Percentiles rank a stretch among this genome's conserved stretches.
These are phyloP conservation scores for Aphidius colemani DNA, from an alignment of 2,888 invertebrate species.

Conservation along the genomic window DNA sequence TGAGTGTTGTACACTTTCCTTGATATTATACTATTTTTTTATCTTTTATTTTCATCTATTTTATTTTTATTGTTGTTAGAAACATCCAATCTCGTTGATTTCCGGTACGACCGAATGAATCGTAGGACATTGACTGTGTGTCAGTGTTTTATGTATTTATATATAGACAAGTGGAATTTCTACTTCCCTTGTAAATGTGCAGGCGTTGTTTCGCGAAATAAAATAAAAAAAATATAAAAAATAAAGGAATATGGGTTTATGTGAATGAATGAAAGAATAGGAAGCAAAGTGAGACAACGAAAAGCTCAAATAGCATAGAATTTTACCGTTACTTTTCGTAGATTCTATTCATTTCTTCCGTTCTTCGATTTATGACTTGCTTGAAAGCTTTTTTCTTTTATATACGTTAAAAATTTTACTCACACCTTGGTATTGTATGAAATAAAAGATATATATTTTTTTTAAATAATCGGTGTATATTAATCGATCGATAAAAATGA, in stretches of 20 bases:
- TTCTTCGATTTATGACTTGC: slow-evolving; percentile 39
- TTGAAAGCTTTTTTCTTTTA: slow-evolving; percentile 29
- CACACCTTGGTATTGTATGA: not conserved
- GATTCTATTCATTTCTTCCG: slow-evolving; percentile 30
- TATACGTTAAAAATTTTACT: not conserved
- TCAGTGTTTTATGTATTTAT: no score
- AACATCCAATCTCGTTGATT: slow-evolving; percentile 13
- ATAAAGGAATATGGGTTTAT: not conserved
- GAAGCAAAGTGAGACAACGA: slow-evolving; percentile 8
- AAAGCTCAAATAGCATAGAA: slow-evolving; percentile 25
- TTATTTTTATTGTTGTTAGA: not conserved
- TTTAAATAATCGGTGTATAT: not conserved
- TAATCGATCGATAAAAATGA: not conserved
- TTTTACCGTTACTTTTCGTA: slow-evolving; percentile 24
- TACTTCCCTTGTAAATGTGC: slow-evolving; percentile 1
- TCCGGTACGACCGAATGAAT: slow-evolving; percentile 13
- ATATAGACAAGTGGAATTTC: not conserved
- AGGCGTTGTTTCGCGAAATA: slow-evolving; percentile 8
- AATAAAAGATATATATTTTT: no score
- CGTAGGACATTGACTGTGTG: slow-evolving; percentile 3
- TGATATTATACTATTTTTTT: not conserved
- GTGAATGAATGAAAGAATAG: not conserved
- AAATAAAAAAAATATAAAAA: not conserved
- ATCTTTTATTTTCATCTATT: not conserved
- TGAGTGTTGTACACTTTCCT: not conserved